A percentile compares a stretch with the other conserved stretches of the same genome.
phyloP scores from a whole-genome alignment of 2,888 invertebrate genomes.

The Flabesymbios commensalis region DNA sequence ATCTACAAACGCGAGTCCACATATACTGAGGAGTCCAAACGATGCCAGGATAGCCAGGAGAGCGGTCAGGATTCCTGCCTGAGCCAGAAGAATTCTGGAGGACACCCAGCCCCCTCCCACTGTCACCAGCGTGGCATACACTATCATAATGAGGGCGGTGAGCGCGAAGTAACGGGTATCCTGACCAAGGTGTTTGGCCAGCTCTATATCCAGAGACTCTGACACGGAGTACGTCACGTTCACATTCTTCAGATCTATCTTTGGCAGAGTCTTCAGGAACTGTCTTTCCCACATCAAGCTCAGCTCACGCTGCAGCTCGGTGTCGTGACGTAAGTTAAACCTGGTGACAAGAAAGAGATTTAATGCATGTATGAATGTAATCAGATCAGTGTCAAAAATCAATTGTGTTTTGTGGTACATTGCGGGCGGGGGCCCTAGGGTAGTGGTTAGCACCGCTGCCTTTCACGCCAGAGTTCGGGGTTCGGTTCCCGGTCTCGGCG shows the following conservation, averaged over 20 bases:
- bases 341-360: too few species aligned
- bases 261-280: constrained; percentile 7
- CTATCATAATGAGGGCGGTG: constrained; percentile 21
- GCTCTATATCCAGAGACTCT: constrained; percentile 35
- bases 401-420: too few species aligned
- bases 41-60: constrained; percentile 39
- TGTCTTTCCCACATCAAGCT: constrained; percentile 17
- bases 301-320: background rate
- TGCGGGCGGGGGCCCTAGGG: too few species aligned
- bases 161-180: constrained; percentile 20
- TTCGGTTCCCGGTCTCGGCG: too few species aligned
- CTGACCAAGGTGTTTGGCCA: constrained; percentile 25
- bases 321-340: constrained; percentile 19
- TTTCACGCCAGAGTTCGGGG: too few species aligned
- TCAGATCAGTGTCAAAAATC: too few species aligned
- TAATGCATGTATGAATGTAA: too few species aligned
- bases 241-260: background rate
- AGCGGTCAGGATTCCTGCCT: constrained; percentile 30
- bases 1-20: constrained; percentile 39
- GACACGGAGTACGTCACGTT: constrained; percentile 31
- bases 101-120: constrained; percentile 28
- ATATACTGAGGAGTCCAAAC: constrained; percentile 39
- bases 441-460: too few species aligned
- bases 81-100: constrained; percentile 20
- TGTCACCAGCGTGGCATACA: constrained; percentile 17